Base-by-base conservation (phyloP, 1,140 invertebrate species). In the Gryon sp. region DNA sequence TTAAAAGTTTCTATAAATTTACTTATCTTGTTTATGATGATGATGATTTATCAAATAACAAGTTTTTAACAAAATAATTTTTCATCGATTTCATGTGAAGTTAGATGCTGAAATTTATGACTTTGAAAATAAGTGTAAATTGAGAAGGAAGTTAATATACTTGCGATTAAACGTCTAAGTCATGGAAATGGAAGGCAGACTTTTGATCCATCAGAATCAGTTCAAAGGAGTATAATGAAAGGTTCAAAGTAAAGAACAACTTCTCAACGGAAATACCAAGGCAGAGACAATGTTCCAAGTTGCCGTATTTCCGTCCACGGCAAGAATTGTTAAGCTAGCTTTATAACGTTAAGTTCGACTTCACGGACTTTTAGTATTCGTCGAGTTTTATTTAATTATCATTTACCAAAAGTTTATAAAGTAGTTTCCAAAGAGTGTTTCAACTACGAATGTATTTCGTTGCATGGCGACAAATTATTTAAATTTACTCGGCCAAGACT, bases 371-470 rank as follows among this genome's bases (percentile, higher is more conserved):
- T 46, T 48, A 55, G 57, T 45, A 65, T 74, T 74, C 59, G 53
- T 62, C 55, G 70, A 66, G 53, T 75, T 75, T 66, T 48, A 75
- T 75, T 75, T 55, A 75, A 75, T 75, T 75, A 75, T 75, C 53
- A 53, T 75, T 66, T 62, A 55, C 57, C 53, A 34, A 65, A 75
- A 75, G 36, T 75, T 66, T 55, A 57, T 50, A 65, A 73, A 63
- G 53, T 62, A 60, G 38, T 66, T 60, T 28, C 15, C 43, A 59
- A 65, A 65, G 69, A 59, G 36, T 60, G 12, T 50, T 52, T 59
- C 43, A 46, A 63, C 34, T 57, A 48, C 40, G 50, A 55, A 22
- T 62, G 55, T 46, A 45, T 53, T 70, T 53, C 16, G 26, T 15
- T 22, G 50, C 20, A 68, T 30, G 24, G 26, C 15, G 55, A 63